Percentiles rank a stretch among this genome's conserved stretches.
These are phyloP conservation scores for Magallana angulata DNA, from an alignment of 1,140 invertebrate species.

Conservation along the genomic window DNA sequence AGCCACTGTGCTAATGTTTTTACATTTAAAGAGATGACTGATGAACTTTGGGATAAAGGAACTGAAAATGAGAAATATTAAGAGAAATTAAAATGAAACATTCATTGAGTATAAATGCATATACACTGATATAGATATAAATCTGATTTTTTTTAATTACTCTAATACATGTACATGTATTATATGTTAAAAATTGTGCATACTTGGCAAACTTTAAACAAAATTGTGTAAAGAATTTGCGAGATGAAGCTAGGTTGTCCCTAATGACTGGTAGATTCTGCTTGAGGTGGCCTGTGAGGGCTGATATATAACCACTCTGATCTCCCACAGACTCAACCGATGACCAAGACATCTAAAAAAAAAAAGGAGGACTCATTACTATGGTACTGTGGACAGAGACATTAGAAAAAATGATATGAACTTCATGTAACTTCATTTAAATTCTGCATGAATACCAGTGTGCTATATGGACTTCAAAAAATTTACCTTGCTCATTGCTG, in stretches of 20 bases:
- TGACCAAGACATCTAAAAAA: conserved; percentile 90
- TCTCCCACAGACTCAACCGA: conserved; percentile 96
- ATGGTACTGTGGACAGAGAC: too few relatives aligned
- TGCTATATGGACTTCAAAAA: too few relatives aligned
- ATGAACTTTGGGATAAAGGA: conserved; percentile 97
- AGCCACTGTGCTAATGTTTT: conserved; percentile 92
- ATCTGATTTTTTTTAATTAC: too few relatives aligned
- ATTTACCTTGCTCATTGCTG: conserved; percentile 92
- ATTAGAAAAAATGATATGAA: too few relatives aligned
- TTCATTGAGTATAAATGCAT: neutral
- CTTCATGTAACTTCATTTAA: too few relatives aligned
- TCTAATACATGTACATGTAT: too few relatives aligned
- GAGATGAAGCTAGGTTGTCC: conserved; percentile 94
- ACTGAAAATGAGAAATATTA: conserved; percentile 80
- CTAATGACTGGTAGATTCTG: conserved; percentile 93
- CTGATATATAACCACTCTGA: conserved; percentile 96
- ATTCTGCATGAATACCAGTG: too few relatives aligned
- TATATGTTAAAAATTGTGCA: conserved; percentile 59
- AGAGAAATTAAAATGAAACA: neutral
- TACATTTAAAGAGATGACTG: conserved; percentile 95
- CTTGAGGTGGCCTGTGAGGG: conserved; percentile 92
- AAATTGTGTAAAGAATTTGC: conserved; percentile 99
- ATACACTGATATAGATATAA: too few relatives aligned
- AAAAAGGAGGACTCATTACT: too few relatives aligned
- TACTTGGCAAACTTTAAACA: conserved; percentile 95